A percentile compares a stretch with the other conserved stretches of the same genome.
Conservation (phyloP, 1,140 invertebrate genomes). For the Sesamia nonagrioides region DNA sequence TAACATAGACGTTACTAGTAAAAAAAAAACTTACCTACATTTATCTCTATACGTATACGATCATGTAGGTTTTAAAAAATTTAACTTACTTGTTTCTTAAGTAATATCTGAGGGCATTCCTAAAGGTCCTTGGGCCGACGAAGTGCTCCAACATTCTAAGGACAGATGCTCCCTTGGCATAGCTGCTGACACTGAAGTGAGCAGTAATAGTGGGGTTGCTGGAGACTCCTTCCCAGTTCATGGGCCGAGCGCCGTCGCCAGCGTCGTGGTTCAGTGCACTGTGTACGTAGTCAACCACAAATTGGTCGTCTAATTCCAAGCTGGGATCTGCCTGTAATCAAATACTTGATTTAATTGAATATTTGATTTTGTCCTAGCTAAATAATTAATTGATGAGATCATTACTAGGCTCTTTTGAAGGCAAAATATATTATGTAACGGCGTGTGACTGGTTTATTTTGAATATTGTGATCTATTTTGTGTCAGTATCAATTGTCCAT, state of each 20-base stretch:
- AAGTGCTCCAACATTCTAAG: conserved; percentile 93
- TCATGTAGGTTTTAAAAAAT: no score
- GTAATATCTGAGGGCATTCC: conserved; percentile 88
- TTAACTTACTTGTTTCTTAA: conserved; percentile 84
- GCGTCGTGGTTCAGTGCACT: conserved; percentile 90
- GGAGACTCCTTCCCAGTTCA: conserved; percentile 83
- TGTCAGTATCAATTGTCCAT: no score
- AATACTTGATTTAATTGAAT: no score
- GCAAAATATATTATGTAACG: no score
- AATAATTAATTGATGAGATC: no score
- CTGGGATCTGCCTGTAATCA: conserved; percentile 78
- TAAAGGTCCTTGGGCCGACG: conserved; percentile 90
- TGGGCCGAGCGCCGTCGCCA: conserved; percentile 88
- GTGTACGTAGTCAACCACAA: conserved; percentile 90
- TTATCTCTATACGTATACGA: no score
- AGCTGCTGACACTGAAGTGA: conserved; percentile 92
- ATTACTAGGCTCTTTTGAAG: no score
- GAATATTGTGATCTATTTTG: no score
- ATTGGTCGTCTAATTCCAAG: conserved; percentile 87
- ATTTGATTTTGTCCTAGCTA: no score
- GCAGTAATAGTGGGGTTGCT: conserved; percentile 85
- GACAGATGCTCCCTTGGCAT: conserved; percentile 90
- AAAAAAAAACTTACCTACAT: no score
- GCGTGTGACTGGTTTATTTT: no score
- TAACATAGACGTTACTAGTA: no score